These are phyloP conservation scores for Plutomurus gul DNA, from an alignment of 1,140 invertebrate species.

Conservation along the genomic window DNA sequence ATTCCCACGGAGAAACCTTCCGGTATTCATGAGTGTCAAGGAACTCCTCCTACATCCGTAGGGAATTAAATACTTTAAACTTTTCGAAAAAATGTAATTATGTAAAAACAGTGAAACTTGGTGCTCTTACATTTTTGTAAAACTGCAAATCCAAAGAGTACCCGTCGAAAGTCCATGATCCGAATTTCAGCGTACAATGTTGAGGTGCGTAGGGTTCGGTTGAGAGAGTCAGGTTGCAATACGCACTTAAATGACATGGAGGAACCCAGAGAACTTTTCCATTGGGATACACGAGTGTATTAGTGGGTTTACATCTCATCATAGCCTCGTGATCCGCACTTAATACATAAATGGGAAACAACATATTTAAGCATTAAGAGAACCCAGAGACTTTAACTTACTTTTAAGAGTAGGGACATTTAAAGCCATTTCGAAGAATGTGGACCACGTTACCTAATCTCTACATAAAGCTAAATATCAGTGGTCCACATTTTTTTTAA, in stretches of 20 bases:
- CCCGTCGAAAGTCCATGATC: slow-evolving; percentile 41
- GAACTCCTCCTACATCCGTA: neutral
- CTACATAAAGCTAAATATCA: too few relatives aligned
- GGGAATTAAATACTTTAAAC: neutral
- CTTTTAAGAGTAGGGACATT: too few relatives aligned
- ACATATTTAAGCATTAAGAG: too few relatives aligned
- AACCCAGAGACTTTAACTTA: neutral
- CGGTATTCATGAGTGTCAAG: neutral
- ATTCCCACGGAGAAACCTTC: neutral
- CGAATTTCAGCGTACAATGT: slow-evolving; percentile 36
- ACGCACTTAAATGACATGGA: slow-evolving; percentile 33
- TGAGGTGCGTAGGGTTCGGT: slow-evolving; percentile 4
- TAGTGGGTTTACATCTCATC: slow-evolving; percentile 18
- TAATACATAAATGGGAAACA: neutral
- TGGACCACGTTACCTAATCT: too few relatives aligned
- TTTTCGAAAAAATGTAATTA: neutral
- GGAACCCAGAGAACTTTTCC: slow-evolving; percentile 49
- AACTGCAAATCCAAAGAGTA: slow-evolving; percentile 2
- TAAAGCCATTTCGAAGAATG: too few relatives aligned
- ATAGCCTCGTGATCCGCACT: neutral
- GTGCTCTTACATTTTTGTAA: neutral
- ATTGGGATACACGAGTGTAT: slow-evolving; percentile 28
- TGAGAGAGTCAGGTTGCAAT: slow-evolving; percentile 32
- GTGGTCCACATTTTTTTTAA: too few relatives aligned
- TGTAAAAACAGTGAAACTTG: neutral